Conservation (phyloP, 1,140 invertebrate species). For the Dermatophagoides farinae region DNA sequence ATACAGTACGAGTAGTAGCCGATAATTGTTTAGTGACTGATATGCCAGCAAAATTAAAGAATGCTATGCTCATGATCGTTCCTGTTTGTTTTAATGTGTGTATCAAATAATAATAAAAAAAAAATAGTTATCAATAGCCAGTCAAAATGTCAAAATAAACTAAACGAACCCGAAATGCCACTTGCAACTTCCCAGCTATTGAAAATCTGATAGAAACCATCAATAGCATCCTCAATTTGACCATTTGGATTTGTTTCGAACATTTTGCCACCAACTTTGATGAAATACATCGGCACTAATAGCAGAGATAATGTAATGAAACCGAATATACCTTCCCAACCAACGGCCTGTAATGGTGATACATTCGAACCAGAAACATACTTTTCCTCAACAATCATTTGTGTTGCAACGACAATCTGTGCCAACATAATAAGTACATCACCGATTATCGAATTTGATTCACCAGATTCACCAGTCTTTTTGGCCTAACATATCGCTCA, state of each 20-base stretch:
- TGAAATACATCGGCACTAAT: conserved; percentile 64
- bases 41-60: conserved; percentile 89
- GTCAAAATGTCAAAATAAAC: background rate
- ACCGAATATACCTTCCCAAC: conserved; percentile 82
- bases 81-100: conserved; percentile 29
- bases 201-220: conserved; percentile 59
- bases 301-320: conserved; percentile 48
- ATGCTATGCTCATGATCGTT: conserved; percentile 75
- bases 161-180: conserved; percentile 39
- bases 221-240: conserved; percentile 62
- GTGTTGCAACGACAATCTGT: conserved; percentile 64
- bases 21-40: conserved; percentile 84
- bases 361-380: conserved; percentile 60
- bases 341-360: conserved; percentile 53
- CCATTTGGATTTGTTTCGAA: conserved; percentile 43
- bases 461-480: conserved; percentile 23
- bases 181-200: conserved; percentile 40
- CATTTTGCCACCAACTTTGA: conserved; percentile 47
- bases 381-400: conserved; percentile 89
- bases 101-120: background rate
- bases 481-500: conserved; percentile 22
- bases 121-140: background rate
- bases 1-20: conserved; percentile 73
- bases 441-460: conserved; percentile 30
- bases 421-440: conserved; percentile 77